Percentiles rank a stretch among this genome's conserved stretches.
Evolutionary conservation across 1,140 invertebrate species (phyloP).

Genomic region (Rhizoglyphus robini): DNA sequence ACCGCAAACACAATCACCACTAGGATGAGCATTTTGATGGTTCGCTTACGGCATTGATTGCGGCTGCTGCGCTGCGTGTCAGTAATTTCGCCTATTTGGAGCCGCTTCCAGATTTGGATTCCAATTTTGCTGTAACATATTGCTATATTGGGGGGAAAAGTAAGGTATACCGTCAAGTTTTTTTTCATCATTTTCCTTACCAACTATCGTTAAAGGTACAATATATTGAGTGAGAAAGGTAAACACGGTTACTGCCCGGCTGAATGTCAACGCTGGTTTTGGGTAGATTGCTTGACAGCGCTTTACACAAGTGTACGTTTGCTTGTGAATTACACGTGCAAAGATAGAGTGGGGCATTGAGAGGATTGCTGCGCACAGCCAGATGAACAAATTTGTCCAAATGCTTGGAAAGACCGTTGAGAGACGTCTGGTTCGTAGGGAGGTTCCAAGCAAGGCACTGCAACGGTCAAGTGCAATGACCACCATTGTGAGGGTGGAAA

Average conservation of each 20-base stretch:
- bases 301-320: not conserved
- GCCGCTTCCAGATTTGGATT: conserved; percentile 15
- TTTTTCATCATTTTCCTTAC: no score
- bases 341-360: conserved; percentile 86
- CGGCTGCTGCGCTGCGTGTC: not conserved
- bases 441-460: conserved; percentile 38
- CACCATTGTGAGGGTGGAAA: conserved; percentile 40
- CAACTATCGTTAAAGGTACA: not conserved
- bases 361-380: conserved; percentile 68
- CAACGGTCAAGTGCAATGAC: conserved; percentile 42
- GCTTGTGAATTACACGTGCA: conserved; percentile 25
- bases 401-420: conserved; percentile 10
- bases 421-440: conserved; percentile 36
- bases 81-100: conserved; percentile 10
- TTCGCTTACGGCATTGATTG: not conserved
- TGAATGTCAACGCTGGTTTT: no score
- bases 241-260: no score
- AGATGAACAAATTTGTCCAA: conserved; percentile 64
- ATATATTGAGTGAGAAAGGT: not conserved
- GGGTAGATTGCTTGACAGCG: conserved; percentile 13
- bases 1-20: conserved; percentile 15
- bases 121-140: conserved; percentile 16
- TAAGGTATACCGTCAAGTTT: no score
- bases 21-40: conserved; percentile 18
- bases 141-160: no score